A percentile compares a stretch with the other conserved stretches of the same genome.
Conservation (phyloP, 1,140 invertebrate species). For the Plectrocnemia conspersa region DNA sequence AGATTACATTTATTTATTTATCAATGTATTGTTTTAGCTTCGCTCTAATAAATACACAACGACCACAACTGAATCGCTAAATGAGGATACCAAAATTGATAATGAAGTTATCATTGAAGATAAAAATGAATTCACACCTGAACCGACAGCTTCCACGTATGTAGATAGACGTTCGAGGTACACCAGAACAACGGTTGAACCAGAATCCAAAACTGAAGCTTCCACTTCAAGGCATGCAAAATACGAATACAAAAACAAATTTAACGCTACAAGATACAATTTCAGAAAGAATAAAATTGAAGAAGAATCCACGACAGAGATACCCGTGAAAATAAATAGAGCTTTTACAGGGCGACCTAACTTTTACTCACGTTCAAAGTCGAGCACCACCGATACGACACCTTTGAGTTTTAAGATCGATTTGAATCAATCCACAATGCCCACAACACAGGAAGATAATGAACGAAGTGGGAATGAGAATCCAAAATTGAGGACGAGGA, state of each 20-base stretch:
- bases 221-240: conserved; percentile 5
- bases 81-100: conserved; percentile 8
- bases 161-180: conserved; percentile 3
- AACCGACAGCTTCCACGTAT: conserved; percentile 2
- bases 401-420: background rate
- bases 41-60: background rate
- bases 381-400: conserved; percentile 11
- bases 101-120: background rate
- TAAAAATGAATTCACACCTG: background rate
- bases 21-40: no score
- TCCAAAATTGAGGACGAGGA: background rate
- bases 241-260: conserved; percentile 25
- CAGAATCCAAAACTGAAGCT: conserved; percentile 7
- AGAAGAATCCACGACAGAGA: background rate
- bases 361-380: conserved; percentile 5
- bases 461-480: background rate
- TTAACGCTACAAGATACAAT: conserved; percentile 22
- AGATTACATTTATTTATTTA: no score
- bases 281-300: conserved; percentile 12
- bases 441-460: background rate
- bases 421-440: background rate
- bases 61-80: background rate
- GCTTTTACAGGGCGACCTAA: background rate
- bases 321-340: conserved; percentile 16
- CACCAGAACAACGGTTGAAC: no score